Conservation (phyloP, 2,797 vertebrate genomes). For the Cercopithecus hamlyni region DNA sequence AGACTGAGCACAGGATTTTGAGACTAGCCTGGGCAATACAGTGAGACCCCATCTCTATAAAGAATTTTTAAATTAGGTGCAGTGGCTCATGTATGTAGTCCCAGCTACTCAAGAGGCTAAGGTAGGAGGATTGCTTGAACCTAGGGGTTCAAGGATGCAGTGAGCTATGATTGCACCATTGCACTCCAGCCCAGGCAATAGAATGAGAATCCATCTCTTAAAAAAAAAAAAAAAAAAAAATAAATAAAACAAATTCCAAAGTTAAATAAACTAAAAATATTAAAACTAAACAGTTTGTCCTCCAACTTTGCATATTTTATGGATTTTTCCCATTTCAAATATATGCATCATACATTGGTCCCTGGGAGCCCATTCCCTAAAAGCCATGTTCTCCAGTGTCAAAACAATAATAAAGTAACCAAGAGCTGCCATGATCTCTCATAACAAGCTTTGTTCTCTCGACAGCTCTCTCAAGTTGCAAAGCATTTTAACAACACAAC, state of each 20-base stretch:
- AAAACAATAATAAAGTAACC: not conserved
- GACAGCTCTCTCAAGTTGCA: not conserved
- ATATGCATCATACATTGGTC: not conserved
- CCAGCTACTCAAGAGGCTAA: not conserved
- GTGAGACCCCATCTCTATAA: not conserved
- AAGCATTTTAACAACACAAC: not conserved
- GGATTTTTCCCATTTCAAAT: constrained; percentile 6
- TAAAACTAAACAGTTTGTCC: not conserved
- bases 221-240: not conserved
- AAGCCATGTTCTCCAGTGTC: not conserved
- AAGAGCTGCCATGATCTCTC: not conserved
- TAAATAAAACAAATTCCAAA: not conserved
- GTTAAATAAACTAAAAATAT: constrained; percentile 23
- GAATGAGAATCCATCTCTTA: not conserved
- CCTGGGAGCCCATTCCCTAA: not conserved
- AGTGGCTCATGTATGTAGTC: not conserved
- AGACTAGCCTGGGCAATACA: not conserved
- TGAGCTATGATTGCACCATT: not conserved
- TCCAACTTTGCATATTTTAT: not conserved
- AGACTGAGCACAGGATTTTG: not conserved
- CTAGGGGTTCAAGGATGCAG: not conserved
- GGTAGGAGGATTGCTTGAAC: not conserved
- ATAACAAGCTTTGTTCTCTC: not conserved
- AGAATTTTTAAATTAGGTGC: not conserved
- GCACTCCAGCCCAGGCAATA: not conserved